These are phyloP conservation scores for Psephotus haematonotus DNA, from an alignment of 2,113 vertebrate genomes.

Conservation along the genomic window DNA sequence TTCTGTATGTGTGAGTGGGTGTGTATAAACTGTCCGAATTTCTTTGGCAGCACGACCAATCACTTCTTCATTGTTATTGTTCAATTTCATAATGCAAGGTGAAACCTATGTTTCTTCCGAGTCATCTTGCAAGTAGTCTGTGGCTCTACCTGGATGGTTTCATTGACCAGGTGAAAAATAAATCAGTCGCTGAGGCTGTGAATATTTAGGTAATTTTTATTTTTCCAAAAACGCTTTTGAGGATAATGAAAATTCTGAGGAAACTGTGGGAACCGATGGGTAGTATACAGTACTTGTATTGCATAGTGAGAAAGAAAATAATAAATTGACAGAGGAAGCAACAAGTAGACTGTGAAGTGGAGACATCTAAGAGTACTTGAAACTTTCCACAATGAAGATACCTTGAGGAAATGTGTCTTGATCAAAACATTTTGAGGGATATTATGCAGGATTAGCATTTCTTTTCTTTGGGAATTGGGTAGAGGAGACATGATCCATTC, in stretches of 20 bases:
- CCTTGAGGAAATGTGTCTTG: neutral
- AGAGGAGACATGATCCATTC: neutral
- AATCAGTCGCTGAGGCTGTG: neutral
- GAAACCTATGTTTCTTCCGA: neutral
- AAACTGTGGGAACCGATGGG: neutral
- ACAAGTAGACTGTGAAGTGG: neutral
- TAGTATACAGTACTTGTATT: neutral
- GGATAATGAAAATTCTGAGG: neutral
- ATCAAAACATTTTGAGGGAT: neutral
- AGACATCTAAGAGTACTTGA: neutral
- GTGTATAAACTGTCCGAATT: neutral
- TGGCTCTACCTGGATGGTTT: neutral
- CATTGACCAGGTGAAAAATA: neutral
- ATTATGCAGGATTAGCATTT: neutral
- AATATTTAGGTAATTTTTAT: neutral
- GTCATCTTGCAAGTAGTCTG: neutral
- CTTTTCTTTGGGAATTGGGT: neutral
- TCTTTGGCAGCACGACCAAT: neutral
- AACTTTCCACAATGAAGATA: neutral
- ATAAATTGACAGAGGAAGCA: neutral
- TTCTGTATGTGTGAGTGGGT: neutral
- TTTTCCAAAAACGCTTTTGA: neutral
- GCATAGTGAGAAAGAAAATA: neutral
- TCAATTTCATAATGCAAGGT: neutral
- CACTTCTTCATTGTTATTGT: neutral